Conservation (phyloP, 2,888 invertebrate species). For the Zelleria hepariella region DNA sequence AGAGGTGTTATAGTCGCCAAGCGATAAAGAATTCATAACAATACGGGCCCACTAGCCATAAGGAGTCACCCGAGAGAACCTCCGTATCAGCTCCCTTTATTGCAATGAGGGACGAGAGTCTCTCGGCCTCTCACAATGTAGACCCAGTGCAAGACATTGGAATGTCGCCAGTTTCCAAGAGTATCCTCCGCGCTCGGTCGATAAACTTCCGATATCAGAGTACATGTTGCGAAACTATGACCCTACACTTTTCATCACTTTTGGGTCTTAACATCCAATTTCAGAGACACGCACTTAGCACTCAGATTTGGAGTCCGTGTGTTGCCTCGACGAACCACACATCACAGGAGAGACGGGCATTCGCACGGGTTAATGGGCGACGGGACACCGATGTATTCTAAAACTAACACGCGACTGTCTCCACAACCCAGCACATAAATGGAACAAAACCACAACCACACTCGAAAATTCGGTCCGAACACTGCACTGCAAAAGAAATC, state of each 20-base stretch:
- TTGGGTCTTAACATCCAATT: neutral
- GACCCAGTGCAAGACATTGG: conserved; percentile 23
- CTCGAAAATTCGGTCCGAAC: conserved; percentile 11
- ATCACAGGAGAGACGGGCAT: conserved; percentile 25
- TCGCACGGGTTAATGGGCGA: conserved; percentile 35
- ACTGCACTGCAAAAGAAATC: conserved; percentile 5
- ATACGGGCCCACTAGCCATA: conserved; percentile 18
- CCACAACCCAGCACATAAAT: neutral
- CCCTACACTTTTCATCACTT: conserved; percentile 8
- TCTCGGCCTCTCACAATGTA: conserved; percentile 25
- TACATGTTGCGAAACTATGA: conserved; percentile 17
- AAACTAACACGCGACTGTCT: neutral
- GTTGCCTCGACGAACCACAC: conserved; percentile 21
- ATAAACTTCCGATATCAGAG: conserved; percentile 26
- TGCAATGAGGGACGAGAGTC: conserved; percentile 26
- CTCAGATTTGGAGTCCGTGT: neutral
- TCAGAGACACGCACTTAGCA: neutral
- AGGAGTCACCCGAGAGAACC: neutral
- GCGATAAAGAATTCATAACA: conserved; percentile 42
- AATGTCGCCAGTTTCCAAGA: conserved; percentile 35
- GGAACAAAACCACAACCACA: neutral
- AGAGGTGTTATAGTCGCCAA: conserved; percentile 23
- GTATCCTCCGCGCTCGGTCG: conserved; percentile 28
- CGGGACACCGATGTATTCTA: conserved; percentile 11
- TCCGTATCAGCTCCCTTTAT: conserved; percentile 27